Percentiles rank a stretch among this genome's conserved stretches.
phyloP scores from a whole-genome alignment of 1,140 invertebrate species.

The Drosophila erecta region DNA sequence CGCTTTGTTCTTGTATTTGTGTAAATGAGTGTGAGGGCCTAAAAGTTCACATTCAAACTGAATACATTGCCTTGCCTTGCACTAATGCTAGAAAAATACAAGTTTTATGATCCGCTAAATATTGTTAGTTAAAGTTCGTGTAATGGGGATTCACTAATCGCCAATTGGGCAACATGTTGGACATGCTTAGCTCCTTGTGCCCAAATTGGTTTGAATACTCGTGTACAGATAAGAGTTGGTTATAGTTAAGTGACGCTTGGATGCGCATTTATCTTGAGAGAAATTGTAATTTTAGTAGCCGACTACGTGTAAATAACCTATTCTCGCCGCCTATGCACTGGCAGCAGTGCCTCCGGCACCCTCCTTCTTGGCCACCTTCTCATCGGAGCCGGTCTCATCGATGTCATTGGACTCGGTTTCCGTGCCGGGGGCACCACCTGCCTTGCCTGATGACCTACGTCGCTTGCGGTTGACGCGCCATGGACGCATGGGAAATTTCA shows the following conservation, averaged over 20 bases:
- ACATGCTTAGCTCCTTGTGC: conserved; percentile 34
- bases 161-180: conserved; percentile 50
- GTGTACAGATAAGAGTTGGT: conserved; percentile 49
- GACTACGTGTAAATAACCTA: conserved; percentile 55
- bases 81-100: conserved; percentile 62
- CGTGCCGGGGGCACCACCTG: conserved; percentile 78
- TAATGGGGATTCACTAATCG: conserved; percentile 39
- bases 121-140: conserved; percentile 49
- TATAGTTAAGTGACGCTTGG: conserved; percentile 51
- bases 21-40: conserved; percentile 44
- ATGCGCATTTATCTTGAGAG: conserved; percentile 58
- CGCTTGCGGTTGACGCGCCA: conserved; percentile 85
- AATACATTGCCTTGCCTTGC: conserved; percentile 55
- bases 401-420: conserved; percentile 79
- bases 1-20: conserved; percentile 46
- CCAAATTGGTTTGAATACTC: conserved; percentile 64
- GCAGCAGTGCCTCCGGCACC: conserved; percentile 15
- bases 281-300: conserved; percentile 64
- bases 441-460: conserved; percentile 86
- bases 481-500: conserved; percentile 87
- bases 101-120: conserved; percentile 48
- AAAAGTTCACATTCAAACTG: conserved; percentile 48
- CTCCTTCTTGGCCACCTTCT: conserved; percentile 77
- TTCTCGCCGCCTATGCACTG: conserved; percentile 33
- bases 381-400: conserved; percentile 73